phyloP scores from a whole-genome alignment of 2,888 invertebrate species.

The Mythimna ferrago region DNA sequence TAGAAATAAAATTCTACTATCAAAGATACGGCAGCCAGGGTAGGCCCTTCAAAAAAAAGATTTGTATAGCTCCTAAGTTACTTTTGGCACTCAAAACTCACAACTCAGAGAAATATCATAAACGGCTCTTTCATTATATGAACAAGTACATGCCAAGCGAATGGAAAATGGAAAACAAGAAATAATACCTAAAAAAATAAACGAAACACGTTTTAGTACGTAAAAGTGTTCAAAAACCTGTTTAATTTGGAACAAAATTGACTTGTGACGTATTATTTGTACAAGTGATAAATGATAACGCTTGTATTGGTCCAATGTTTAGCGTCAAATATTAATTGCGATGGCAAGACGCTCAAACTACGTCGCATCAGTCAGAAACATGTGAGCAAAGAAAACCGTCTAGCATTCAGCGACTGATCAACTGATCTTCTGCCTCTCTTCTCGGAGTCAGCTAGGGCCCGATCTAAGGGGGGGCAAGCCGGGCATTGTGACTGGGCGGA shows the following conservation, averaged over 20 bases:
- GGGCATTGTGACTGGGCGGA: too few relatives aligned
- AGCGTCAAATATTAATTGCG: neutral
- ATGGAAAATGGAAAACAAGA: neutral
- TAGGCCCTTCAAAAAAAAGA: too few relatives aligned
- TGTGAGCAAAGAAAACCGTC: too few relatives aligned
- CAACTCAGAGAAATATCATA: too few relatives aligned
- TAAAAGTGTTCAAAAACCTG: slow-evolving; percentile 24
- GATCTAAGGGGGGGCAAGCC: too few relatives aligned
- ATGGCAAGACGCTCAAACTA: neutral
- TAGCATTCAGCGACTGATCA: too few relatives aligned
- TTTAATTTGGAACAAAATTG: slow-evolving; percentile 41
- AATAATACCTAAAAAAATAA: neutral
- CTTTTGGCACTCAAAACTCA: too few relatives aligned
- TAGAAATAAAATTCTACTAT: too few relatives aligned
- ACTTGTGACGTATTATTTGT: slow-evolving; percentile 26
- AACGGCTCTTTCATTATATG: neutral
- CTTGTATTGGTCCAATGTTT: neutral
- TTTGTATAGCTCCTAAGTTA: too few relatives aligned
- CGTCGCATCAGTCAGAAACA: neutral
- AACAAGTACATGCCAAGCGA: neutral
- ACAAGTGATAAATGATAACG: slow-evolving; percentile 37
- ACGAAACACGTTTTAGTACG: slow-evolving; percentile 7
- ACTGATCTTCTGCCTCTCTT: too few relatives aligned
- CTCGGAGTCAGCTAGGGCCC: too few relatives aligned
- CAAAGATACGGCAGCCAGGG: too few relatives aligned